Percentiles rank a stretch among this genome's conserved stretches.
phyloP scores from a whole-genome alignment of 2,888 invertebrate species.

The Phengaris alcon region DNA sequence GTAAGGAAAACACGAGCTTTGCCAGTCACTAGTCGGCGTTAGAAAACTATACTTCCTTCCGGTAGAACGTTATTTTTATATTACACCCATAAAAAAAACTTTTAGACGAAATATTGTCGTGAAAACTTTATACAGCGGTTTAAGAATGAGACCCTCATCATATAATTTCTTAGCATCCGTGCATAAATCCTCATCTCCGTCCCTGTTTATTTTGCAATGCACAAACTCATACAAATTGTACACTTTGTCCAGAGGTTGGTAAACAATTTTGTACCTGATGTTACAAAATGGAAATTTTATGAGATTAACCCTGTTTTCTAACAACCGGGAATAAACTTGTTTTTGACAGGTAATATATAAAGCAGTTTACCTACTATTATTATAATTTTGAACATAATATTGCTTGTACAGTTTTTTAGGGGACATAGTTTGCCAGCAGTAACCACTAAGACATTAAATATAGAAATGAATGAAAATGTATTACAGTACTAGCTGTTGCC shows the following conservation, averaged over 20 bases:
- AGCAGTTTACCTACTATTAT: neutral
- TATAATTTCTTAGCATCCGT: slow-evolving; percentile 20
- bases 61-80: too few relatives aligned
- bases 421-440: too few relatives aligned
- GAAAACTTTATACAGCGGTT: neutral
- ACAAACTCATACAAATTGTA: slow-evolving; percentile 15
- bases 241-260: neutral
- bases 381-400: too few relatives aligned
- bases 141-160: neutral
- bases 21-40: too few relatives aligned
- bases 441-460: too few relatives aligned
- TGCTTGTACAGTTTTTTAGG: too few relatives aligned
- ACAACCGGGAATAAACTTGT: neutral
- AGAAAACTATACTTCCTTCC: too few relatives aligned
- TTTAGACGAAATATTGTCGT: too few relatives aligned
- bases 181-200: slow-evolving; percentile 11
- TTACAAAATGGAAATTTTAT: slow-evolving; percentile 1
- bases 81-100: too few relatives aligned
- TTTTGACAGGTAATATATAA: neutral
- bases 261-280: slow-evolving; percentile 11
- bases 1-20: too few relatives aligned
- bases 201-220: slow-evolving; percentile 1
- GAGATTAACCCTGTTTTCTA: slow-evolving; percentile 7
- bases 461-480: too few relatives aligned
- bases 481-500: too few relatives aligned